Percentiles rank a stretch among this genome's conserved stretches.
Conservation (phyloP, 1,140 invertebrate genomes). For the Diuraphis noxia region DNA sequence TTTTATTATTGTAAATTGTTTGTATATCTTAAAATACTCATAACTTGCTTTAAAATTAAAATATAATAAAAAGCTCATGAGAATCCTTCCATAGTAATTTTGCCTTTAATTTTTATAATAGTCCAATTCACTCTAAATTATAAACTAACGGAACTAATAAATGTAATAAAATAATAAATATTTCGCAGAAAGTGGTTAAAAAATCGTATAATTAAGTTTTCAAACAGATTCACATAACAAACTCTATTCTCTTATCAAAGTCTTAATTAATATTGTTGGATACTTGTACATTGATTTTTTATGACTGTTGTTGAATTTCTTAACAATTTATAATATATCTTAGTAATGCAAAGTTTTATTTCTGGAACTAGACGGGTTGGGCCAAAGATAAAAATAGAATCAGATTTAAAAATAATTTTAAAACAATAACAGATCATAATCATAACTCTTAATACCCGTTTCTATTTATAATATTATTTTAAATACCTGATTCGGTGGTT, state of each 20-base stretch:
- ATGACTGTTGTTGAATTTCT: neutral
- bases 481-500: neutral
- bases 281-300: too few relatives aligned
- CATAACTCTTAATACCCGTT: neutral
- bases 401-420: neutral
- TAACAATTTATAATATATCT: too few relatives aligned
- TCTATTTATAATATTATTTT: neutral
- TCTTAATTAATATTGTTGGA: neutral
- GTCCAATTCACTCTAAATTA: too few relatives aligned
- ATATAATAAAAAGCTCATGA: too few relatives aligned
- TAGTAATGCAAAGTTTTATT: neutral
- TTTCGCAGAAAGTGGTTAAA: neutral
- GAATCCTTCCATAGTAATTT: too few relatives aligned
- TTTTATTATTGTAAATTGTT: too few relatives aligned
- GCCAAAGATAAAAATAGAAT: neutral
- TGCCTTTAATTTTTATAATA: too few relatives aligned
- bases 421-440: neutral
- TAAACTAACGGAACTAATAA: too few relatives aligned
- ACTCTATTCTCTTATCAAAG: neutral
- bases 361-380: neutral
- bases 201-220: neutral
- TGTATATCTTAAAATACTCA: too few relatives aligned
- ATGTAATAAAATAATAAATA: too few relatives aligned
- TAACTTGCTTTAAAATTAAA: too few relatives aligned
- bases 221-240: neutral